Percentiles rank a stretch among this genome's conserved stretches.
Conservation (phyloP, 2,113 vertebrate species). For the Erinaceus europaeus region DNA sequence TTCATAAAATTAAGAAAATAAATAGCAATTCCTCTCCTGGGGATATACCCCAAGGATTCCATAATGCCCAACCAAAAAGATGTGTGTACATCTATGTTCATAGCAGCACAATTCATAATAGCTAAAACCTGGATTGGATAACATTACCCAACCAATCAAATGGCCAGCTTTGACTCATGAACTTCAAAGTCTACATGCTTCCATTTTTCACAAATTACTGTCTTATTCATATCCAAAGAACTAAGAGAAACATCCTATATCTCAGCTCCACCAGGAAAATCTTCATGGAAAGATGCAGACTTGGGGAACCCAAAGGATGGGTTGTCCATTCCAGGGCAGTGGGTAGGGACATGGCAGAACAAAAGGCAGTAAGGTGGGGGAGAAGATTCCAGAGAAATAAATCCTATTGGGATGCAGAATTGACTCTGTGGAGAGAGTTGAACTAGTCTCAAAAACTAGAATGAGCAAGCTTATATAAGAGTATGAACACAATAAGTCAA, state of each 20-base stretch:
- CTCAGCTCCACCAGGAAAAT: neutral
- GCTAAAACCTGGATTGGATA: neutral
- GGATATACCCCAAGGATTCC: too few species aligned
- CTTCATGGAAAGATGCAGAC: neutral
- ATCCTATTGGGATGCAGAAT: neutral
- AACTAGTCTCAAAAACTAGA: neutral
- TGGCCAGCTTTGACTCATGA: neutral
- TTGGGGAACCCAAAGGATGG: neutral
- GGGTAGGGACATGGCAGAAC: neutral
- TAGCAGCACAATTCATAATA: too few species aligned
- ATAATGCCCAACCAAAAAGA: too few species aligned
- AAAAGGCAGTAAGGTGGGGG: neutral
- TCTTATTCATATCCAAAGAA: neutral
- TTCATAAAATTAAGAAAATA: neutral
- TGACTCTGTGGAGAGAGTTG: neutral
- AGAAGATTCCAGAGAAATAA: neutral
- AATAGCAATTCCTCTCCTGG: too few species aligned
- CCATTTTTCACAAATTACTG: neutral
- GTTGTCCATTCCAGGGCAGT: neutral
- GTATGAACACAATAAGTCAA: neutral
- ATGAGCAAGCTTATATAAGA: neutral
- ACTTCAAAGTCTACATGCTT: neutral
- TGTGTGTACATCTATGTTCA: too few species aligned
- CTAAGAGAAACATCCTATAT: neutral
- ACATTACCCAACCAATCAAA: neutral